Base-by-base conservation (phyloP, 2,888 invertebrate species). In the Eilema sororculum region DNA sequence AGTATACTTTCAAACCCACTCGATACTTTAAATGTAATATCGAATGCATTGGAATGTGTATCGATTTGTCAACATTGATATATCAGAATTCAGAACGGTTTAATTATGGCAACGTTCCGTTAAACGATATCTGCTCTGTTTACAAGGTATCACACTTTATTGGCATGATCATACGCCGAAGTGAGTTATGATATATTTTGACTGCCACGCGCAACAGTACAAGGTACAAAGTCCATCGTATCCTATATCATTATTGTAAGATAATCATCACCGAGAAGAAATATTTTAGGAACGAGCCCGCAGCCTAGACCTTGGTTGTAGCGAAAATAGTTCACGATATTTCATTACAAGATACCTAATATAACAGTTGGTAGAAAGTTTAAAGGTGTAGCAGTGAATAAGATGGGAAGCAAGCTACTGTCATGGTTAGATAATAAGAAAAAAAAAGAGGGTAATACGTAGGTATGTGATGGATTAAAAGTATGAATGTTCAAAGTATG, bases 271-370 rank as follows among this genome's bases (percentile, higher is more conserved):
- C 20, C 20, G 20, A 52, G n/a, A 52, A 52, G 20, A 20, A 65
- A 56, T 22, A 8, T 61, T 72, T 68, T 58, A 60, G 67, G 68
- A 68, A 64, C 46, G 46, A 46, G 46, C 46, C 46, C 46, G 46
- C 61, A 25, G 41, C 41, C 70, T 66, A 72, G 70, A 67, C 75
- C 73, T 78, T 79, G 67, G 13, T 60, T 58, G 6, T 68, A 63
- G 67, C 68, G 66, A 68, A 71, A 68, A 46, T 46, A 46, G 61
- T 76, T 58, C 6, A 20, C 37, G 2, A 30, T 30, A 56, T 37
- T 41, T 41, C 16, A 41, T 16, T 41, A 41, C 41, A 16, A 16
- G 41, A 41, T 56, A 24, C 22, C 28, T n/a, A n/a, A n/a, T n/a
- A n/a, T n/a, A n/a, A 56, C 10, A 46, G 28, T 28, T 28, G 5